Percentiles rank a stretch among this genome's conserved stretches.
These are phyloP conservation scores for Drosophila cracens DNA, from an alignment of 2,888 invertebrate species.

Conservation along the genomic window DNA sequence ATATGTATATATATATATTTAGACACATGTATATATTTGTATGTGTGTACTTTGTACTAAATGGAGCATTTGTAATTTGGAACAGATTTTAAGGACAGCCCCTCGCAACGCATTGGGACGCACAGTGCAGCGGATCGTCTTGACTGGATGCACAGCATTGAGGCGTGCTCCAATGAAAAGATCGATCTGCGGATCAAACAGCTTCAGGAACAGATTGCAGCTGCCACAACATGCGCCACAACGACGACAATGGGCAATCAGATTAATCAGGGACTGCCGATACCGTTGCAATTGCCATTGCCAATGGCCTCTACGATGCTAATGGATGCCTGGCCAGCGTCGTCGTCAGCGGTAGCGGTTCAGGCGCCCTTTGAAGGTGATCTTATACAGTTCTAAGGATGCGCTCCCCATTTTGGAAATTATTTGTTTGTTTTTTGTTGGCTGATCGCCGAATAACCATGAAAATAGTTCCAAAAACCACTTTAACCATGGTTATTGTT, in stretches of 20 bases:
- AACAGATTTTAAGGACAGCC: conserved; percentile 94
- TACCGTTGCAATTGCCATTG: conserved; percentile 84
- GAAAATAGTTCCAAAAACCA: conserved; percentile 6
- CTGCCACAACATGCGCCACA: conserved; percentile 18
- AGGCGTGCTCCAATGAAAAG: conserved; percentile 93
- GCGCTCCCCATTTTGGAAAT: conserved; percentile 26
- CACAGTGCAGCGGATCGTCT: conserved; percentile 92
- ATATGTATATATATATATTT: neutral
- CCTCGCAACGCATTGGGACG: conserved; percentile 92
- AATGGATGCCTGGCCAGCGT: neutral
- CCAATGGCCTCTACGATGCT: neutral
- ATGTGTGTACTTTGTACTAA: neutral
- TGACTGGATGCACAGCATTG: conserved; percentile 93
- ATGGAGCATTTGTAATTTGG: conserved; percentile 6
- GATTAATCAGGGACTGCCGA: conserved; percentile 87
- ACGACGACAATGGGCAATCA: conserved; percentile 77
- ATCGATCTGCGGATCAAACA: conserved; percentile 90
- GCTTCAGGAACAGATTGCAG: conserved; percentile 86
- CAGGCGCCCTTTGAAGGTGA: conserved; percentile 87
- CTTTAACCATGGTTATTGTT: conserved; percentile 19
- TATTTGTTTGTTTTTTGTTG: conserved; percentile 37
- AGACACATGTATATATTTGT: neutral
- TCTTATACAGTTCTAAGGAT: conserved; percentile 84
- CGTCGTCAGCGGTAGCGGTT: conserved; percentile 8
- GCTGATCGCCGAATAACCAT: conserved; percentile 14